Conservation (phyloP, 2,888 invertebrate species). For the Chloromyia formosa region DNA sequence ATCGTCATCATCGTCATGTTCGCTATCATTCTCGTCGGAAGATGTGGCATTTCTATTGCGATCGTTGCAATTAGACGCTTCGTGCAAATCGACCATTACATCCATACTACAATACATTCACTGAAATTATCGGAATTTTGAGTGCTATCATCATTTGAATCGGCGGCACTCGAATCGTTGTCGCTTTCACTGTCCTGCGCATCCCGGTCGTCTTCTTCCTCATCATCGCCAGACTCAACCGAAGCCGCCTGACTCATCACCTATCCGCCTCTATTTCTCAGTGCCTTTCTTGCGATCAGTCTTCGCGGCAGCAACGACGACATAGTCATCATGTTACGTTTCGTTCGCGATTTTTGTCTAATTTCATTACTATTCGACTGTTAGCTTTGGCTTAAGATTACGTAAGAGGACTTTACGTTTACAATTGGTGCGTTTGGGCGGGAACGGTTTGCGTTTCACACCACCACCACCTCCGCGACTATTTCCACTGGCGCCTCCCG, state of each 20-base stretch:
- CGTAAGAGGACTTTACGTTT: slow-evolving; percentile 16
- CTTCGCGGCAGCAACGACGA: background rate
- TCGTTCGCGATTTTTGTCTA: slow-evolving; percentile 11
- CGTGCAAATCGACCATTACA: slow-evolving; percentile 60
- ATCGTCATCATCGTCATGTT: slow-evolving; percentile 14
- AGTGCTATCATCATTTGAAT: slow-evolving; percentile 42
- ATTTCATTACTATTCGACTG: slow-evolving; percentile 15
- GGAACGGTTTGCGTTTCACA: slow-evolving; percentile 21
- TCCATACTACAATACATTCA: slow-evolving; percentile 59
- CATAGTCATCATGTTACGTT: slow-evolving; percentile 17
- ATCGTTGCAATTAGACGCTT: slow-evolving; percentile 51
- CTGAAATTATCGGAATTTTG: slow-evolving; percentile 54
- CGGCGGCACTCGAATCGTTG: slow-evolving; percentile 52
- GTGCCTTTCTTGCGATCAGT: background rate
- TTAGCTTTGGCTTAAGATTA: slow-evolving; percentile 25
- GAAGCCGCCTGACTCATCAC: no score
- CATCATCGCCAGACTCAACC: slow-evolving; percentile 9
- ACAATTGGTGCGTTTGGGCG: slow-evolving; percentile 10
- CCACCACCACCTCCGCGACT: background rate
- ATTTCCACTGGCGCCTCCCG: no score
- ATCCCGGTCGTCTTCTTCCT: slow-evolving; percentile 54
- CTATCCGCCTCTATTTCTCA: background rate
- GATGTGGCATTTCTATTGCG: slow-evolving; percentile 51
- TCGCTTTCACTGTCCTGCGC: slow-evolving; percentile 53
- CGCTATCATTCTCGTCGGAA: slow-evolving; percentile 1